Evolutionary conservation across 1,140 invertebrate species (phyloP).

Genomic region (Bombyx mori): DNA sequence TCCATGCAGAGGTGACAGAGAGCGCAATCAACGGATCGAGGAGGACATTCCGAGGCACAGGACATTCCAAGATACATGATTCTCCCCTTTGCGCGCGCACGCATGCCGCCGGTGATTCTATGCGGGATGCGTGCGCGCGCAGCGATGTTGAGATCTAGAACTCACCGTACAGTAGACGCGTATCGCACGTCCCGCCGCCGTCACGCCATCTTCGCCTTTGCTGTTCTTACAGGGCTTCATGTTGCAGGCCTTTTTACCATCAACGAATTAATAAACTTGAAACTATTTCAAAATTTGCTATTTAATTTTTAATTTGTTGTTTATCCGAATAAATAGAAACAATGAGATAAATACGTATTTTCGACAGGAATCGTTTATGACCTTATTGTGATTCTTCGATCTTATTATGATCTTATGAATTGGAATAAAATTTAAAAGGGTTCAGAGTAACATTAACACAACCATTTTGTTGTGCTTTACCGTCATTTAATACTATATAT

Average conservation of each 20-base stretch:
- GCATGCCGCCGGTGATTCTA: conserved; percentile 22
- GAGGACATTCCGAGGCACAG: conserved; percentile 73
- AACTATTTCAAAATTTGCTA: no score
- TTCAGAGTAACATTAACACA: no score
- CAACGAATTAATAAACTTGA: conserved; percentile 8
- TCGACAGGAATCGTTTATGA: no score
- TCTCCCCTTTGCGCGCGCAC: conserved; percentile 69
- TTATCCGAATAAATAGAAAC: no score
- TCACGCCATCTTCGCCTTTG: conserved; percentile 15
- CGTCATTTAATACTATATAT: no score
- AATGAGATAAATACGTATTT: no score
- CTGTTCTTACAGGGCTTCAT: conserved; percentile 13
- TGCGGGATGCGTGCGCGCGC: conserved; percentile 50
- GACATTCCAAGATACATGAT: conserved; percentile 74
- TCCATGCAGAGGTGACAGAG: conserved; percentile 65
- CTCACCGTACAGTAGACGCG: conserved; percentile 43
- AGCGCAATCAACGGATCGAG: conserved; percentile 64
- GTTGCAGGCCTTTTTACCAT: conserved; percentile 35
- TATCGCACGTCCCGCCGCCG: conserved; percentile 17
- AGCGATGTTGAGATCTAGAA: conserved; percentile 73
- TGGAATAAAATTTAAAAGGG: no score
- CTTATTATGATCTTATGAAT: no score
- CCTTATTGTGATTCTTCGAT: no score
- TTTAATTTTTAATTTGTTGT: no score
- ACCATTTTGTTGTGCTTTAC: no score